Evolutionary conservation across 2,888 invertebrate species (phyloP), one percentile per base, ranked within the genome.

Genomic region (Ernsta delagoae): DNA sequence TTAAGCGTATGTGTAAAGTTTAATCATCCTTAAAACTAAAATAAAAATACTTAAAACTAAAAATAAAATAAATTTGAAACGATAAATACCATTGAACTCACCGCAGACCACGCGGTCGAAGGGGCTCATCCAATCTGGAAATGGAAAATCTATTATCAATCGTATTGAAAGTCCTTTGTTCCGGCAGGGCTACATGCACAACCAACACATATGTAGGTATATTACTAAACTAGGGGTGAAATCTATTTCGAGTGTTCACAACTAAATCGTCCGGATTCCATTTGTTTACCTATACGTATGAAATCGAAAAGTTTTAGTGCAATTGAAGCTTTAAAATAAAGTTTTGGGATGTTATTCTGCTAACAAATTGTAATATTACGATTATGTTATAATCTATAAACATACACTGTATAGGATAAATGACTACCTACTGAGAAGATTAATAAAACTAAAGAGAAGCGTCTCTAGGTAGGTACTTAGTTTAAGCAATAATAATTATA

Each of bases 71-170:
- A 94, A 94, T 88, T 89, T 90, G 90, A 94, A 94, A 94, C 91
- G 92, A 93, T 95, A 95, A 96, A 95, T 96, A 96, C 96, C 96
- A 95, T 96, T 96, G 90, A 97, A 97, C 97, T 97, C 97, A 96
- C 97, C 97, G 95, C 97, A 98, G 94, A 98, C 97, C 94, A 98
- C 97, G 94, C 97, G 96, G 95, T 98, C 97, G 94, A 97, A 98
- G 87, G 97, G 97, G 94, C 97, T 97, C 97, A 98, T 98, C 97
- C 97, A 98, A 95, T 98, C 97, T 98, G 96, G 89, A 96, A 96
- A 94, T 93, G 90, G 93, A 94, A 91, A 93, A 93, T 94, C 94
- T 94, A 92, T 93, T 94, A 93, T 94, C 94, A 94, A 94, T 94
- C 88, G 93, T 89, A 92, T 90, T 89, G 93, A 88, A 89, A 88